phyloP scores from a whole-genome alignment of 2,797 vertebrate species.

The Strix occidentalis region DNA sequence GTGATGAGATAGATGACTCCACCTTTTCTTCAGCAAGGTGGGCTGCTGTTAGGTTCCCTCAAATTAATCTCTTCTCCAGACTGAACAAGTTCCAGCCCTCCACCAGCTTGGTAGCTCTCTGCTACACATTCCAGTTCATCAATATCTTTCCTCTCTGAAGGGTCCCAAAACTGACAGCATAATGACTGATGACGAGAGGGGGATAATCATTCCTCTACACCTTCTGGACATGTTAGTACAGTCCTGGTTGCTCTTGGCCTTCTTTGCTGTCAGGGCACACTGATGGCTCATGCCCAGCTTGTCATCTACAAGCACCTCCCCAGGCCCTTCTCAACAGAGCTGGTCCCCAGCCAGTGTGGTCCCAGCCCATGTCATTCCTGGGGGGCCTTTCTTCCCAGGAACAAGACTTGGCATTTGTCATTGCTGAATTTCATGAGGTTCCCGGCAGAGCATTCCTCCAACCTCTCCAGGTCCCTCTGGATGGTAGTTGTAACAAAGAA shows the following conservation, averaged over 20 bases:
- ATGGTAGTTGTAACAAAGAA: background rate
- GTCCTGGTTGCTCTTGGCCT: background rate
- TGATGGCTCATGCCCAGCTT: background rate
- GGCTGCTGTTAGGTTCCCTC: background rate
- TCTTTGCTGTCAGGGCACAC: background rate
- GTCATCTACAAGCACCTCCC: rapidly evolving
- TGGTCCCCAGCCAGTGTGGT: background rate
- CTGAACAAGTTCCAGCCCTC: background rate
- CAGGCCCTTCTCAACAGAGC: background rate
- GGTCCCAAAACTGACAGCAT: background rate
- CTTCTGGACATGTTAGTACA: background rate
- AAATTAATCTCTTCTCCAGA: background rate
- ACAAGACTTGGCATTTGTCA: background rate
- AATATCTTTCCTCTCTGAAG: background rate
- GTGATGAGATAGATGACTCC: background rate
- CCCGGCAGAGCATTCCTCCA: background rate
- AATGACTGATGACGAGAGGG: background rate
- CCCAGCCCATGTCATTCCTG: background rate
- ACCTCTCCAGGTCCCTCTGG: background rate
- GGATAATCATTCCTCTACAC: background rate
- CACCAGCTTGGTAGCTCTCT: too few species aligned
- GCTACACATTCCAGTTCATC: background rate
- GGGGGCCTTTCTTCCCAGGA: background rate
- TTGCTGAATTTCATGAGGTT: background rate
- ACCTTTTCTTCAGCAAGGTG: background rate